phyloP scores from a whole-genome alignment of 2,888 invertebrate species.

The Steinernema hermaphroditum region DNA sequence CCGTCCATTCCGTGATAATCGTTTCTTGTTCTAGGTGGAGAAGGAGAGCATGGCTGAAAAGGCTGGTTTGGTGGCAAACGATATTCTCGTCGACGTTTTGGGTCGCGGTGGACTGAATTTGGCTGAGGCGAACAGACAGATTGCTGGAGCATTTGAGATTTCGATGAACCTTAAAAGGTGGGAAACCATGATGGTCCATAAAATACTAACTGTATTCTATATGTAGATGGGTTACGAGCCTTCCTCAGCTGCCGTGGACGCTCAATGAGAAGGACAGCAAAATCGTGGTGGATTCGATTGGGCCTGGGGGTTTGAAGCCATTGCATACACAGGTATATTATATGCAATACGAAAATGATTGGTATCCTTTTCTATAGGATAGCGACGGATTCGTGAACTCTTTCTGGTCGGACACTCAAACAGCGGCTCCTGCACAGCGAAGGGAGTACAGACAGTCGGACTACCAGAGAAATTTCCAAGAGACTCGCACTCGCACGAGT shows the following conservation, averaged over 20 bases:
- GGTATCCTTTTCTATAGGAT: neutral
- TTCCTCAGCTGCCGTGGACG: constrained; percentile 38
- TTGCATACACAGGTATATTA: constrained; percentile 7
- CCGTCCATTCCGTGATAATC: neutral
- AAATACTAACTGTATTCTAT: neutral
- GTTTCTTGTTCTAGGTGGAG: constrained; percentile 47
- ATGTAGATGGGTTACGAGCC: constrained; percentile 28
- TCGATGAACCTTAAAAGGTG: constrained; percentile 36
- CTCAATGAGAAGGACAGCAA: constrained; percentile 36
- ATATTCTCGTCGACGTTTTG: constrained; percentile 35
- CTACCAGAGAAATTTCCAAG: constrained; percentile 19
- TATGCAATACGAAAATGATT: no score
- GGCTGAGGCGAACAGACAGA: constrained; percentile 27
- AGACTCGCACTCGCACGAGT: neutral
- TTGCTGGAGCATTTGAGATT: constrained; percentile 37
- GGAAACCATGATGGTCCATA: neutral
- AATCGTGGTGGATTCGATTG: constrained; percentile 31
- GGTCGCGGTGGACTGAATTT: constrained; percentile 9
- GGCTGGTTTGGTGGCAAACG: constrained; percentile 50
- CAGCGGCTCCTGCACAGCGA: neutral
- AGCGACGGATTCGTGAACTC: constrained; percentile 26
- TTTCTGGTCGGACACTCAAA: neutral
- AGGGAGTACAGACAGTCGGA: neutral
- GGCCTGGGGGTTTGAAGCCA: neutral
- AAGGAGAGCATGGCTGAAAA: constrained; percentile 56